Percentiles rank a stretch among this genome's conserved stretches.
phyloP scores from a whole-genome alignment of 2,888 invertebrate genomes.

The Rotaria sp. region DNA sequence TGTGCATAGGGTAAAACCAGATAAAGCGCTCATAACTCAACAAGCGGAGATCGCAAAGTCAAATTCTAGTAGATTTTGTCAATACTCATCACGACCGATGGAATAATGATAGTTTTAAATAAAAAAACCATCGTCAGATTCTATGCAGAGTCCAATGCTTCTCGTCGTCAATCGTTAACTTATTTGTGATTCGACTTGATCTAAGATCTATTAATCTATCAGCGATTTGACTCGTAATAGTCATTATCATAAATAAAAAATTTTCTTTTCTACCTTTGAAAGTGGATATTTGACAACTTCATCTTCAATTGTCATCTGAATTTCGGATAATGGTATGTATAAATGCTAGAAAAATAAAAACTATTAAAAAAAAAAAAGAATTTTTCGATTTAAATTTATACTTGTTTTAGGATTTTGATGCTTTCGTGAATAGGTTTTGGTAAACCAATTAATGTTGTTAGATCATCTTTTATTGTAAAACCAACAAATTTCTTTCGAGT shows the following conservation, averaged over 20 bases:
- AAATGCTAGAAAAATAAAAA: conserved; percentile 65
- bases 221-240: no score
- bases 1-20: no score
- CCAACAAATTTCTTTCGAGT: conserved; percentile 90
- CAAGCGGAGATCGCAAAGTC: no score
- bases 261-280: conserved; percentile 58
- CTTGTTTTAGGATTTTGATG: conserved; percentile 74
- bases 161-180: no score
- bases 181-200: no score
- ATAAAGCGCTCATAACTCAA: no score
- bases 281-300: conserved; percentile 83
- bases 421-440: conserved; percentile 95
- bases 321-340: conserved; percentile 82
- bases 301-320: conserved; percentile 81
- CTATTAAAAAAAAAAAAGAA: conserved; percentile 22
- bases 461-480: conserved; percentile 69
- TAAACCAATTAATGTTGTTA: conserved; percentile 81
- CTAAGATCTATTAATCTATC: no score
- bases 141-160: no score
- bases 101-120: no score
- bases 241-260: neutral
- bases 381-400: conserved; percentile 44
- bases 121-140: no score
- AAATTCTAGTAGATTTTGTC: no score
- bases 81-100: no score